These are phyloP conservation scores for Pogonocichla stellata DNA, from an alignment of 2,113 vertebrate genomes.

Conservation along the genomic window DNA sequence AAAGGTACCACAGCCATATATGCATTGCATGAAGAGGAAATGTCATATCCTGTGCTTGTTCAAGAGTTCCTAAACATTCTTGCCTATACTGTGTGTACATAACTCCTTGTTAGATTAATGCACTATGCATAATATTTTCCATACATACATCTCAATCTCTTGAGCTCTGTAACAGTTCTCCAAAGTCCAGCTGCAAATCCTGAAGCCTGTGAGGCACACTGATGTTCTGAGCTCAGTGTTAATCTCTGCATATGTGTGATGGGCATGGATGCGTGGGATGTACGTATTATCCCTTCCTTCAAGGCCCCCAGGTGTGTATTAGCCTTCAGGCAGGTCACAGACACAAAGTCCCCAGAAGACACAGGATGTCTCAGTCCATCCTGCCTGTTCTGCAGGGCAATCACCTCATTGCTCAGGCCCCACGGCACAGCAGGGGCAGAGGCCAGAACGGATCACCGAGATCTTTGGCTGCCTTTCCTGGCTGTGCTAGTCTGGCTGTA, in stretches of 20 bases:
- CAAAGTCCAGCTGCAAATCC: neutral
- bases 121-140: neutral
- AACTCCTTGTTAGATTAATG: neutral
- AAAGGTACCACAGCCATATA: neutral
- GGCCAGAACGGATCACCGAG: accelerated
- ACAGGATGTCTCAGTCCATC: neutral
- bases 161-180: neutral
- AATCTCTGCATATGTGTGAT: neutral
- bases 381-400: neutral
- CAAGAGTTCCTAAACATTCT: neutral
- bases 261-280: neutral
- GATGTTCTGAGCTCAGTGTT: neutral
- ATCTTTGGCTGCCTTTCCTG: neutral
- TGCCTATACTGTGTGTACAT: neutral
- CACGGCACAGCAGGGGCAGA: neutral
- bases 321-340: neutral
- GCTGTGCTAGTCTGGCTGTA: neutral
- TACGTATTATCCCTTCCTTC: neutral
- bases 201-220: neutral
- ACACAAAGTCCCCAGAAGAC: neutral
- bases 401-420: neutral
- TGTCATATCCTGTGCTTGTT: neutral
- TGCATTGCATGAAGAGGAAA: neutral
- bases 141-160: neutral
- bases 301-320: neutral